Evolutionary conservation across 35 echinoderm and acorn worm genomes (phyloP).

Genomic region (Anneissia japonica): DNA sequence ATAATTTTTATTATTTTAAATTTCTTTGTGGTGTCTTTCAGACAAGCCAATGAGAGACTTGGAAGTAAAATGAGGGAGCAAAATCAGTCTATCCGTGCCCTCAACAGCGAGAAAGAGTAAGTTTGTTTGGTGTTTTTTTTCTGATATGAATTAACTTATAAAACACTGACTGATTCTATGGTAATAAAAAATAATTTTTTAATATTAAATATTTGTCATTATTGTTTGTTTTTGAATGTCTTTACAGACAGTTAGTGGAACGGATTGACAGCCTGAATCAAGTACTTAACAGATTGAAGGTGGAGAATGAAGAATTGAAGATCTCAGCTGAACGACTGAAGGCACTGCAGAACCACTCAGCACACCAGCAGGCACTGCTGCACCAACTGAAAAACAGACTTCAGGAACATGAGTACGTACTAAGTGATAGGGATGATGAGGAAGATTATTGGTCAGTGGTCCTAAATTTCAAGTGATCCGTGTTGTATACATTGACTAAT

Average conservation of each 20-base stretch:
- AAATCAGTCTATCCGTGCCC: conserved; percentile 56
- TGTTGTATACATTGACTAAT: too few relatives aligned
- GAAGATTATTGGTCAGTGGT: too few relatives aligned
- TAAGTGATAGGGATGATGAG: background rate
- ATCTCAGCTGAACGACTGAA: conserved; percentile 64
- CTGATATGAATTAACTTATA: too few relatives aligned
- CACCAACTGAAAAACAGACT: conserved; percentile 91
- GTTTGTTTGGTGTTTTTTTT: conserved; percentile 21
- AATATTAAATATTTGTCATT: background rate
- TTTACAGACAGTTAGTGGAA: conserved; percentile 42
- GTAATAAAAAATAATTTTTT: background rate
- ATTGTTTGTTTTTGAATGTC: background rate
- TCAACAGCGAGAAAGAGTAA: conserved; percentile 86
- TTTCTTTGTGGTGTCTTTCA: conserved; percentile 17
- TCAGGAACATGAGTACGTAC: conserved; percentile 85
- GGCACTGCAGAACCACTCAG: conserved; percentile 82
- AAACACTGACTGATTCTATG: too few relatives aligned
- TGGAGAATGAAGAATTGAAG: conserved; percentile 75
- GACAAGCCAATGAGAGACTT: conserved; percentile 94
- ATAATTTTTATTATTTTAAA: too few relatives aligned
- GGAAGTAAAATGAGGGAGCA: conserved; percentile 83
- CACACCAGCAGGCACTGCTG: conserved; percentile 78
- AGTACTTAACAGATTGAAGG: conserved; percentile 44
- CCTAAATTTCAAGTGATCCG: too few relatives aligned
- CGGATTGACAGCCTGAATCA: conserved; percentile 29